Evolutionary conservation across 2,797 vertebrate genomes (phyloP), one percentile per base, ranked within the genome.

Genomic region (Onychomys torridus): DNA sequence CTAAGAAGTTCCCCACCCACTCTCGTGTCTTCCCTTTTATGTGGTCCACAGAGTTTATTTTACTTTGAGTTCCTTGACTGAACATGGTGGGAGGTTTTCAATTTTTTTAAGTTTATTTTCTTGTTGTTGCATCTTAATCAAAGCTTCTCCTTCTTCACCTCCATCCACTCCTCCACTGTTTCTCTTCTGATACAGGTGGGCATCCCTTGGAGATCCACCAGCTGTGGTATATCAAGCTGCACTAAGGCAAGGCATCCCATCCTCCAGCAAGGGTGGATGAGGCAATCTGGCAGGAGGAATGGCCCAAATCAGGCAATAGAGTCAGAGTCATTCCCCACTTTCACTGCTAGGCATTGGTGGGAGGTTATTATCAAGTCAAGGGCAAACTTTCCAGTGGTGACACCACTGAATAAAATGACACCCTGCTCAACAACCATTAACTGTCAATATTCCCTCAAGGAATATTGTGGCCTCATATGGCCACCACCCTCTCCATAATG

Each of bases 271-370:
- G 21, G 37, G 40, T 75, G 71, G 23, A 43, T 75, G 21, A 75
- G 37, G 5, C 5, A 12, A 75, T 75, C 12, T 75, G 23, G 71
- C 71, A 75, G 37, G 23, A 75, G 10, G 71, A 75, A 75, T 43
- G 37, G 11, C 71, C 37, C 10, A 27, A 75, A 43, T 75, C 37
- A 43, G 71, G 71, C 71, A 75, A 25, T 6, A 13, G 37, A 12
- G 11, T 75, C 71, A 43, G 11, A 75, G 71, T 13, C 2, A 2
- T 43, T 37, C 11, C 10, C 4, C 0, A 0, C 71, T 43, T 23
- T 25, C 40, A 75, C 71, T 75, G 71, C 71, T 75, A 25, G 71
- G 71, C 40, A 37, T 11, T 25, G 21, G 7, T 71, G 52, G 8
- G 9, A 55, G 4, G 52, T 40, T 73, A 32, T 75, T 88, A 88